A percentile compares a stretch with the other conserved stretches of the same genome.
Evolutionary conservation across 2,888 invertebrate genomes (phyloP).

Genomic region (Volucella bombylans): DNA sequence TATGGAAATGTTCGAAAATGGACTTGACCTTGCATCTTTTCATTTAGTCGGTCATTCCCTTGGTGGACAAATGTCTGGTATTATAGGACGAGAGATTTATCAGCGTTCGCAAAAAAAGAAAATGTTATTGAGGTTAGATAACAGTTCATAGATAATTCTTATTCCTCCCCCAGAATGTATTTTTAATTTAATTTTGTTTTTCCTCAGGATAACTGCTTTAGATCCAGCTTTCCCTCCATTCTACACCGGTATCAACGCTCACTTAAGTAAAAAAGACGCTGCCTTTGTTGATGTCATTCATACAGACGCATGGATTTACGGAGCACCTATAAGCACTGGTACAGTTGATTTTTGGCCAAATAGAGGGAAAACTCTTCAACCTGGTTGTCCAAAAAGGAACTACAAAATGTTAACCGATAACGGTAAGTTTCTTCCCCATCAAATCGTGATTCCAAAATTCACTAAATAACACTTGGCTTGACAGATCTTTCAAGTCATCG

Average conservation of each 20-base stretch:
- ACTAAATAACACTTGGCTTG: constrained; percentile 9
- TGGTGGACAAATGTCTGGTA: constrained; percentile 81
- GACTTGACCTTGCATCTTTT: constrained; percentile 78
- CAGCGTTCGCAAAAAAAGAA: constrained; percentile 75
- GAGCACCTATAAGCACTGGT: constrained; percentile 85
- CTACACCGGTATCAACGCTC: constrained; percentile 81
- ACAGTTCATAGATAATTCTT: background rate
- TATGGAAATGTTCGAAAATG: constrained; percentile 79
- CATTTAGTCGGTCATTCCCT: constrained; percentile 82
- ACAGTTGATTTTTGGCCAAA: constrained; percentile 87
- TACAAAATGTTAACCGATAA: constrained; percentile 81
- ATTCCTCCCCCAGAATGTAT: background rate
- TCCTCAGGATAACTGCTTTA: constrained; percentile 84
- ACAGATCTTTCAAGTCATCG: constrained; percentile 85
- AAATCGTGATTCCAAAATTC: constrained; percentile 6
- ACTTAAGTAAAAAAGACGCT: constrained; percentile 84
- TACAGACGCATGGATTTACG: constrained; percentile 86
- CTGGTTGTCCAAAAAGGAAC: constrained; percentile 84
- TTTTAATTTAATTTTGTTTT: background rate
- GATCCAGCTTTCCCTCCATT: constrained; percentile 86
- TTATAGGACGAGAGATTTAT: constrained; percentile 79
- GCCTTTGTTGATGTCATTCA: constrained; percentile 87
- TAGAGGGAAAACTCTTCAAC: constrained; percentile 85
- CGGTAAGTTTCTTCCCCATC: constrained; percentile 74
- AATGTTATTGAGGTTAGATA: constrained; percentile 74